Evolutionary conservation across 2,888 invertebrate species (phyloP).

Genomic region (Catocala fraxini): DNA sequence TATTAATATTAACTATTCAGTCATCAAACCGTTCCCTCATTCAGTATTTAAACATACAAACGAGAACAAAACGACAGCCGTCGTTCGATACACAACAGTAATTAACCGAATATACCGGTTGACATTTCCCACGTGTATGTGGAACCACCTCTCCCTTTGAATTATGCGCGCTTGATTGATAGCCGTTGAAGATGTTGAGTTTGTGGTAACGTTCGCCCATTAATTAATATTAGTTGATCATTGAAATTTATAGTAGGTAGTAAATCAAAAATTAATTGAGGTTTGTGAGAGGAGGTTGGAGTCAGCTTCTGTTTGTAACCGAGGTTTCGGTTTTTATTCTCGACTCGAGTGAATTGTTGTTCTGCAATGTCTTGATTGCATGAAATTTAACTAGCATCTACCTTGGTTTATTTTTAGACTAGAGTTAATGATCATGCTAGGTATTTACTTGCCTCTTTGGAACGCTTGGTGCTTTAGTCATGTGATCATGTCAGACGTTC

Average conservation of each 20-base stretch:
- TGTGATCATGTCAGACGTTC: too few species aligned
- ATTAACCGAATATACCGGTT: slow-evolving; percentile 15
- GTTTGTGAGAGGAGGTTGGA: slow-evolving; percentile 8
- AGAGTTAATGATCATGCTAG: too few species aligned
- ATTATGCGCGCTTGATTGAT: slow-evolving; percentile 47
- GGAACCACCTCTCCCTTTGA: slow-evolving; percentile 18
- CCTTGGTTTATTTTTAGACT: too few species aligned
- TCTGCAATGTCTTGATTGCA: too few species aligned
- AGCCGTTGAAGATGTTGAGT: slow-evolving; percentile 26
- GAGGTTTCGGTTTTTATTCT: too few species aligned
- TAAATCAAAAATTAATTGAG: slow-evolving; percentile 33
- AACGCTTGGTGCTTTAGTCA: too few species aligned
- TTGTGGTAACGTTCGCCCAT: slow-evolving; percentile 26
- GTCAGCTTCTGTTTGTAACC: too few species aligned
- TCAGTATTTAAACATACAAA: background rate
- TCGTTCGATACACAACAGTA: background rate
- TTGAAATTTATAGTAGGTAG: slow-evolving; percentile 13
- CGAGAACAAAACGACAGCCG: slow-evolving; percentile 1
- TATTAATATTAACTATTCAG: too few species aligned
- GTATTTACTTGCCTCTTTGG: too few species aligned
- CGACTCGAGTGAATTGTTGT: too few species aligned
- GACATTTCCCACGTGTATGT: slow-evolving; percentile 24
- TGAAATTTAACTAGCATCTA: too few species aligned
- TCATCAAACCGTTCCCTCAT: background rate
- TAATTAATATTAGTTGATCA: slow-evolving; percentile 29